Evolutionary conservation across 1,140 invertebrate species (phyloP), one percentile per base, ranked within the genome.

Genomic region (Drosophila bifasciata): DNA sequence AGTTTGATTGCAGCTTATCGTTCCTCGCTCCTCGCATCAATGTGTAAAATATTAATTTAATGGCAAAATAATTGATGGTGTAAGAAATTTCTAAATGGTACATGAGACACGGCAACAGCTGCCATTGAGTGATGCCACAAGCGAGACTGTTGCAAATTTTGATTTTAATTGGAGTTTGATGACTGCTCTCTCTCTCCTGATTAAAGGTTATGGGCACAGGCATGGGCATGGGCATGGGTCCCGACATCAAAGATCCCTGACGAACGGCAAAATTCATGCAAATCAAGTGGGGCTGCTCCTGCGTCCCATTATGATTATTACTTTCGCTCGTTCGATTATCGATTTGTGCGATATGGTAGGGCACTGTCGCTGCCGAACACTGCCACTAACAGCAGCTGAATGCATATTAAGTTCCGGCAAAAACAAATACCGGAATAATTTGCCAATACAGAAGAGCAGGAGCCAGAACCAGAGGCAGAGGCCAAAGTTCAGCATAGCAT

Each of bases 361-460:
- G 36, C 23, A 32, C 59, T 15, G 25, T 41, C 17, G 50, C 23
- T 51, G 41, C 51, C 39, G 51, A 51, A 49, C 39, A 46, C 74
- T 78, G 75, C 70, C 57, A 50, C 53, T 64, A 60, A 67, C 64
- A 76, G 61, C 66, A 66, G 60, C 76, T 50, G 52, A 86, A 57
- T 81, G 83, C 83, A 86, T 88, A 88, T 86, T 88, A 70, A 80
- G 81, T 80, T 52, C 68, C 77, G 81, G 86, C 81, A 81, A 81
- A 88, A 83, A 88, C 83, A 79, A 88, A 86, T 88, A 76, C 59
- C 62, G 46, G 83, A 78, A 86, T 86, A 86, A 86, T 88, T 86
- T 88, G 56, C 78, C 78, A 83, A 88, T 85, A 75, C 72, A 75
- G 17, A 45, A 43, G 25, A 11, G 0, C 19, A 13, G 53, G 45